These are phyloP conservation scores for Empis livida DNA, from an alignment of 2,888 invertebrate genomes.

Conservation along the genomic window DNA sequence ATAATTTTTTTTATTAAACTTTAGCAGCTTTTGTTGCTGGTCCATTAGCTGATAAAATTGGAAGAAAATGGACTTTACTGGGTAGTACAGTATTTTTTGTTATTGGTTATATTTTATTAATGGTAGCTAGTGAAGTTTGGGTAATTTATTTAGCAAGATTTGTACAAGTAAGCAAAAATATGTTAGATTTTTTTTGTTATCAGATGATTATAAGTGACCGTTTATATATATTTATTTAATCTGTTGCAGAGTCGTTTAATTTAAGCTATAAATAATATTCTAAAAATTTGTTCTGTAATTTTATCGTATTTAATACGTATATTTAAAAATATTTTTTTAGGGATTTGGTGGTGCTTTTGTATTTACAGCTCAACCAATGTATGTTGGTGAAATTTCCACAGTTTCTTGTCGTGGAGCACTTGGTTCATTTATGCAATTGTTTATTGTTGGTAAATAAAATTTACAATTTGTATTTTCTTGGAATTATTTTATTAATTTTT, in stretches of 20 bases:
- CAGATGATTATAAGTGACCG: no score
- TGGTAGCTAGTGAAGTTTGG: slow-evolving; percentile 47
- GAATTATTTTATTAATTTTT: background rate
- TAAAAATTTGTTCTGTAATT: no score
- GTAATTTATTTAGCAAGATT: slow-evolving; percentile 38
- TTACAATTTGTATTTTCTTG: no score
- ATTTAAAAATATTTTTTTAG: slow-evolving; percentile 7
- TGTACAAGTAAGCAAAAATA: slow-evolving; percentile 25
- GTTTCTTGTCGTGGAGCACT: slow-evolving; percentile 68
- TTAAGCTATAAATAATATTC: no score
- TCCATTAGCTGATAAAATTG: slow-evolving; percentile 48
- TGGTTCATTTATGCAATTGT: slow-evolving; percentile 66
- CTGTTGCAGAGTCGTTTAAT: no score
- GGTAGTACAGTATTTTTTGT: slow-evolving; percentile 52
- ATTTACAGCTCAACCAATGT: slow-evolving; percentile 68
- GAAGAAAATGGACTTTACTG: slow-evolving; percentile 56
- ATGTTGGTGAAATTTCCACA: slow-evolving; percentile 75
- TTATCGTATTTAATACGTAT: no score
- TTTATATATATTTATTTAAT: no score
- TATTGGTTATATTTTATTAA: slow-evolving; percentile 54
- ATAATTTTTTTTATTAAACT: no score
- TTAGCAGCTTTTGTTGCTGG: slow-evolving; percentile 60
- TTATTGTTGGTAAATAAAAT: slow-evolving; percentile 42
- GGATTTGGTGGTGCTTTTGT: slow-evolving; percentile 56
- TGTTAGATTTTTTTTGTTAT: no score